phyloP scores from a whole-genome alignment of 1,140 invertebrate genomes.

The Hyphantria cunea region DNA sequence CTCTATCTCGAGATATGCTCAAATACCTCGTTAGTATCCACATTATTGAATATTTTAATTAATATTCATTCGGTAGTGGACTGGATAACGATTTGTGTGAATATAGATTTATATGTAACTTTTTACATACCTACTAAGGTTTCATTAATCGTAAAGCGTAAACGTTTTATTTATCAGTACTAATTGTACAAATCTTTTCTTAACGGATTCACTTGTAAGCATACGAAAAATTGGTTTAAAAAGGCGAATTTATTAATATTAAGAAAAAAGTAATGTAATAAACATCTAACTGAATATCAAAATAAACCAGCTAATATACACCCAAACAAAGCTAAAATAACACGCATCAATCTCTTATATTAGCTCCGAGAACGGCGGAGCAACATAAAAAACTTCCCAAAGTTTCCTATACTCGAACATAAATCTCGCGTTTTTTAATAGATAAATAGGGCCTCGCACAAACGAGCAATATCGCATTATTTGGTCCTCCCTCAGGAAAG shows the following conservation, averaged over 20 bases:
- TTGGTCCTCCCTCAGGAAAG: slow-evolving; percentile 79
- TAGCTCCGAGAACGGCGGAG: slow-evolving; percentile 57
- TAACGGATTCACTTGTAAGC: too few species aligned
- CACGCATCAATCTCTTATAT: slow-evolving; percentile 71
- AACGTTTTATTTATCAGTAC: too few species aligned
- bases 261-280: slow-evolving; percentile 13
- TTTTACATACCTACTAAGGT: neutral
- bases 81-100: neutral
- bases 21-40: slow-evolving; percentile 32
- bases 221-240: too few species aligned
- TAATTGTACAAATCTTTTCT: too few species aligned
- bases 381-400: slow-evolving; percentile 75
- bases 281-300: slow-evolving; percentile 22
- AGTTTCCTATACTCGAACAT: slow-evolving; percentile 71
- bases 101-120: neutral
- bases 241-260: neutral
- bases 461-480: slow-evolving; percentile 81
- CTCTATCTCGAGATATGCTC: slow-evolving; percentile 17
- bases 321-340: slow-evolving; percentile 55
- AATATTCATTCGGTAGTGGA: slow-evolving; percentile 25
- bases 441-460: slow-evolving; percentile 79
- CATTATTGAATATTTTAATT: slow-evolving; percentile 30
- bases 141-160: too few species aligned
- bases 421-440: slow-evolving; percentile 80
- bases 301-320: slow-evolving; percentile 35